Evolutionary conservation across 2,888 invertebrate species (phyloP), one percentile per base, ranked within the genome.

Genomic region (Altica lythri): DNA sequence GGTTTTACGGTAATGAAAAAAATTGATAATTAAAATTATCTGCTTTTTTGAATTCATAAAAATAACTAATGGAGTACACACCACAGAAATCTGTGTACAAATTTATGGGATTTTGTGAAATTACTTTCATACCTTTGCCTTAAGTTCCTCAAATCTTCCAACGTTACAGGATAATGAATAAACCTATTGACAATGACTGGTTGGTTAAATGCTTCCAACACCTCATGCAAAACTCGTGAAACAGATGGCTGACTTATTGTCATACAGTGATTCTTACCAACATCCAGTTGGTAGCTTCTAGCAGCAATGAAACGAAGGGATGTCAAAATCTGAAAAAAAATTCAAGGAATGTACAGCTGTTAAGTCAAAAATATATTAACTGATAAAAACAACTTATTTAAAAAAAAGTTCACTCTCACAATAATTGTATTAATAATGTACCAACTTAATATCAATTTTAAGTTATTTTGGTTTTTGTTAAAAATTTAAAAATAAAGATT

Each of bases 301-400:
- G 10, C 42, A 42, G 42, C 42, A 42, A 42, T 22, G 25, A 42
- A 25, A 4, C 42, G 22, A 42, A 42, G 42, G n/a, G 34, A 12
- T 14, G 34, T 14, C 12, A 34, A 34, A 34, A 34, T 34, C 34
- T 34, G 12, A 34, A 5, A 34, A 12, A 34, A 34, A 34, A 19
- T 4, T 19, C 6, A 6, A 5, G 6, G 22, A 6, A 6, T 19
- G 22, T 19, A 6, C 22, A 19, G 22, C 6, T n/a, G n/a, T n/a
- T n/a, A n/a, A n/a, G n/a, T n/a, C n/a, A n/a, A n/a, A n/a, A n/a
- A n/a, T n/a, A n/a, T n/a, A n/a, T n/a, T n/a, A n/a, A n/a, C n/a
- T n/a, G n/a, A n/a, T n/a, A n/a, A n/a, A n/a, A n/a, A n/a, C n/a
- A n/a, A n/a, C n/a, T n/a, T n/a, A n/a, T n/a, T n/a, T n/a, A n/a